These are phyloP conservation scores for Eristalinus sepulchralis DNA, from an alignment of 2,888 invertebrate genomes.

Conservation along the genomic window DNA sequence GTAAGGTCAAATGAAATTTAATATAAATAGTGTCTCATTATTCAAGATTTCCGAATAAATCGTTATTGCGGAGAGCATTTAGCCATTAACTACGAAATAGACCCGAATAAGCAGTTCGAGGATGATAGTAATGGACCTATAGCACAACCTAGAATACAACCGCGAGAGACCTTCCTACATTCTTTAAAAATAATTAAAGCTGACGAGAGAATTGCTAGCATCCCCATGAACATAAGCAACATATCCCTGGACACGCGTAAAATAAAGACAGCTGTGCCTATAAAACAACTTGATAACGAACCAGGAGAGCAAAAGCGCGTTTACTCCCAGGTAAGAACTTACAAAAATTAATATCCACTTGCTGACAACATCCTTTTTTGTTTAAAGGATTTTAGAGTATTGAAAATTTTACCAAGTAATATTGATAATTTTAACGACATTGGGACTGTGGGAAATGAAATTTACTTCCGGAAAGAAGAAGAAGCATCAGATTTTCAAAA, in stretches of 20 bases:
- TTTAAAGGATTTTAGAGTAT: slow-evolving; percentile 73
- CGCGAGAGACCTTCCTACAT: slow-evolving; percentile 72
- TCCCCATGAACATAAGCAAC: slow-evolving; percentile 22
- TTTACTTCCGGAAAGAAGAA: slow-evolving; percentile 73
- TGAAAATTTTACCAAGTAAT: slow-evolving; percentile 74
- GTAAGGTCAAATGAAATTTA: neutral
- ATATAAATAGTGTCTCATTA: neutral
- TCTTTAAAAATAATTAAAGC: slow-evolving; percentile 74
- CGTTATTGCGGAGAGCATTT: slow-evolving; percentile 84
- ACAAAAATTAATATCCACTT: neutral
- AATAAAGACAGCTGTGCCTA: slow-evolving; percentile 48
- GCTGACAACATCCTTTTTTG: neutral
- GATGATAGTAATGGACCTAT: slow-evolving; percentile 67
- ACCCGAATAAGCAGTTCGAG: slow-evolving; percentile 75
- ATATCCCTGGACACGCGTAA: slow-evolving; percentile 23
- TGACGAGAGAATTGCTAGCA: slow-evolving; percentile 43
- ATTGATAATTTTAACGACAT: slow-evolving; percentile 73
- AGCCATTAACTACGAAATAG: slow-evolving; percentile 78
- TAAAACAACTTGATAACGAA: slow-evolving; percentile 31
- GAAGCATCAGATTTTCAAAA: slow-evolving; percentile 18
- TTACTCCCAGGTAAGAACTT: slow-evolving; percentile 74
- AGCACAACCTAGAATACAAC: slow-evolving; percentile 73
- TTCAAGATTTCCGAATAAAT: slow-evolving; percentile 82
- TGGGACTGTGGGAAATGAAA: slow-evolving; percentile 73
- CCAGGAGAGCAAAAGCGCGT: slow-evolving; percentile 64